Base-by-base conservation (phyloP, 2,113 vertebrate genomes). In the Talpa occidentalis region DNA sequence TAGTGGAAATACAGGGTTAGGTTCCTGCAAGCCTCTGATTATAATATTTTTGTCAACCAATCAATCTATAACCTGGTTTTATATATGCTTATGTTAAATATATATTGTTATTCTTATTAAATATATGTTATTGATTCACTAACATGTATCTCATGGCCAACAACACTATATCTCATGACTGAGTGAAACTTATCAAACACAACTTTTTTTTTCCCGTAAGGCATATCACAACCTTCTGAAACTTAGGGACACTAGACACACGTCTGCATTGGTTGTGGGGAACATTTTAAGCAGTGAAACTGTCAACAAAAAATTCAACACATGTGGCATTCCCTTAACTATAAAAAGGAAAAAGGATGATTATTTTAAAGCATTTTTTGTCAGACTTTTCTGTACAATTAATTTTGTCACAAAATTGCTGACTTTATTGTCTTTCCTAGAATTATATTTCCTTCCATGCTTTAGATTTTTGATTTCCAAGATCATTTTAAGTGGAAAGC, bases 361-460 rank as follows among this genome's bases (percentile, higher is more conserved):
- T 67, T 40, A 90, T 87, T 91, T 94, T 66, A 32, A 86, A 92
- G 26, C 56, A 77, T 78, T 54, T 49, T 94, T 86, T 86, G 62
- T 81, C 12, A 30, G 52, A 70, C 78, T 64, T 16, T 56, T 64
- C 44, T 60, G 47, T 72, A 49, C 0, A 7, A 79, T 88, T 28
- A 69, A 24, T 70, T 87, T 92, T 72, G 42, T 77, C 52, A 52
- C 67, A 90, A 94, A 62, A 22, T 69, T 88, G 42, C 42, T 90
- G 80, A 66, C 85, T 92, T 70, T 35, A 14, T 88, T 84, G 22
- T 56, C 47, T 92, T 92, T 66, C 54, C 47, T 73, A 56, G 70
- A 78, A 90, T 44, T 74, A 2, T 40, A 88, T 88, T 90, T 82
- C 52, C 88, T 66, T 14, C 8, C 5, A 8, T 35, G 30, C 49